phyloP scores from a whole-genome alignment of 2,888 invertebrate species.

The Esperia sulphurella region DNA sequence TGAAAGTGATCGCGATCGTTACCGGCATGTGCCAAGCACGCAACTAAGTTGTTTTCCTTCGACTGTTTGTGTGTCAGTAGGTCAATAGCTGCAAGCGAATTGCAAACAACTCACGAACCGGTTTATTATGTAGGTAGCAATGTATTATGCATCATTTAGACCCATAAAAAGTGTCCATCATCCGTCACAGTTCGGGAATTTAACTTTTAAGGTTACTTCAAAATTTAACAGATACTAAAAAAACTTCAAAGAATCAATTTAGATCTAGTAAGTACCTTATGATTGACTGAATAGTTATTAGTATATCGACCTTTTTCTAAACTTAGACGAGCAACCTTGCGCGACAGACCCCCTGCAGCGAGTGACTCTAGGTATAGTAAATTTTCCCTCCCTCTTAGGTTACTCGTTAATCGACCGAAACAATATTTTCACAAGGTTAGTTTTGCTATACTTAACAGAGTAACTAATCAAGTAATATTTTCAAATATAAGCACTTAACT shows the following conservation, averaged over 20 bases:
- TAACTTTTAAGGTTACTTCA: not conserved
- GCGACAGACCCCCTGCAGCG: too few relatives aligned
- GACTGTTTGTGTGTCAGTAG: conserved; percentile 65
- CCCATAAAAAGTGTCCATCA: conserved; percentile 2
- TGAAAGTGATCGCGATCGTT: conserved; percentile 8
- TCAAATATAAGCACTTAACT: not conserved
- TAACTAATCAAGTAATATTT: not conserved
- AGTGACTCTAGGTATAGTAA: too few relatives aligned
- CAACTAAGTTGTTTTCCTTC: conserved; percentile 69
- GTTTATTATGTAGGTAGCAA: conserved; percentile 26
- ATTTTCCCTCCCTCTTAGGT: too few relatives aligned
- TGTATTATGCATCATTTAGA: conserved; percentile 9
- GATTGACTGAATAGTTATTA: too few relatives aligned
- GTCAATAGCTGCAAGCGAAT: conserved; percentile 71
- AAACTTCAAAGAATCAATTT: not conserved
- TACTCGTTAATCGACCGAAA: too few relatives aligned
- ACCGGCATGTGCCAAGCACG: conserved; percentile 41
- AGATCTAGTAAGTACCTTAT: too few relatives aligned
- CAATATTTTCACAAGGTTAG: too few relatives aligned
- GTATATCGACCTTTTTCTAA: too few relatives aligned
- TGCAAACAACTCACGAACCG: conserved; percentile 62
- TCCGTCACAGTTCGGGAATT: not conserved
- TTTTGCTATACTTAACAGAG: too few relatives aligned
- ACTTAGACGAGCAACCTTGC: too few relatives aligned
- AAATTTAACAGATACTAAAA: not conserved